These are phyloP conservation scores for Creontiades dilutus DNA, from an alignment of 2,888 invertebrate species.

Conservation along the genomic window DNA sequence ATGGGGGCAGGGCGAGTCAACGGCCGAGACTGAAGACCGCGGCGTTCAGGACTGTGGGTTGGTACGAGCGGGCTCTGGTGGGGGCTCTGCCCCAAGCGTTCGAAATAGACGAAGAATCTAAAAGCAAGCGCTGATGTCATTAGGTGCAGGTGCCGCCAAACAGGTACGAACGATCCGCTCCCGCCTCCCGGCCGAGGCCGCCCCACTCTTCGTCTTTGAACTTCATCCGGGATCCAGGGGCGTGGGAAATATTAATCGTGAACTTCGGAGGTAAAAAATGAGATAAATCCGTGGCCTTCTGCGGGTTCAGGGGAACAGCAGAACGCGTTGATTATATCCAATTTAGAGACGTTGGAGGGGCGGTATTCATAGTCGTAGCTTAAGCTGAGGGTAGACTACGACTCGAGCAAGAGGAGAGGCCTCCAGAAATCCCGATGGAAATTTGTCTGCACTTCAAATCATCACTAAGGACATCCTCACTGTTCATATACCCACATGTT, in stretches of 20 bases:
- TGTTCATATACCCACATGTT: too few species aligned
- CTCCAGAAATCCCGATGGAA: too few species aligned
- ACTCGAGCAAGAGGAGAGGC: too few species aligned
- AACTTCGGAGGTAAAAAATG: slow-evolving; percentile 6
- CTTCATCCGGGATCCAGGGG: slow-evolving; percentile 49
- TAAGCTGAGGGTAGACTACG: too few species aligned
- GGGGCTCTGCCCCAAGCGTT: slow-evolving; percentile 49
- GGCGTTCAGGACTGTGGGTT: slow-evolving; percentile 14
- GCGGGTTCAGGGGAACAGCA: not conserved
- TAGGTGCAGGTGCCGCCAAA: slow-evolving; percentile 64
- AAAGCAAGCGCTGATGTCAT: slow-evolving; percentile 60
- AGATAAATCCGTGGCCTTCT: not conserved
- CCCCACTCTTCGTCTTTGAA: not conserved
- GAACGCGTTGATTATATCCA: too few species aligned
- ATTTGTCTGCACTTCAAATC: too few species aligned
- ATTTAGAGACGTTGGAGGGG: too few species aligned
- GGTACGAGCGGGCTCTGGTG: not conserved
- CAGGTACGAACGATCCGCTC: slow-evolving; percentile 15
- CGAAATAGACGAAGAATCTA: slow-evolving; percentile 60
- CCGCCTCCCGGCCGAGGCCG: not conserved
- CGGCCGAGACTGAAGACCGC: slow-evolving; percentile 51
- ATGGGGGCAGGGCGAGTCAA: slow-evolving; percentile 45
- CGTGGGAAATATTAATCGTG: slow-evolving; percentile 61
- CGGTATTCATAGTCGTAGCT: too few species aligned
- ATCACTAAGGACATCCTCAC: too few species aligned